A percentile compares a stretch with the other conserved stretches of the same genome.
Evolutionary conservation across 2,797 vertebrate genomes (phyloP).

Genomic region (Anas bernieri): DNA sequence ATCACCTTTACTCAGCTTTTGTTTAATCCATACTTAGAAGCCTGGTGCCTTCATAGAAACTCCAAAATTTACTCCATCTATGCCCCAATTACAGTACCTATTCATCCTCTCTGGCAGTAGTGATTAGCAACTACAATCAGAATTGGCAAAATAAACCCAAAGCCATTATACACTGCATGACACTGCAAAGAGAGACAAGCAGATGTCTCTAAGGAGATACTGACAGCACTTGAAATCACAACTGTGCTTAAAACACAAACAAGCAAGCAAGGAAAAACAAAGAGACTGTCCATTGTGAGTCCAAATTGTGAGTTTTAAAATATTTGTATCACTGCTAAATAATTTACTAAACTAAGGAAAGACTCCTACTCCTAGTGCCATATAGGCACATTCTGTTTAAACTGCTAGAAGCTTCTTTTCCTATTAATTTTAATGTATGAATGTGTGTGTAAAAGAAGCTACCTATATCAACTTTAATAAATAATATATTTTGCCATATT

Average conservation of each 20-base stretch:
- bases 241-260: slow-evolving; percentile 22
- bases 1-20: background rate
- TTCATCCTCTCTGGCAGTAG: background rate
- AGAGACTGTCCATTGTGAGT: background rate
- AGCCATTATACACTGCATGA: background rate
- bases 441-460: slow-evolving; percentile 19
- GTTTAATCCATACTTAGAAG: background rate
- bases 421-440: slow-evolving; percentile 72
- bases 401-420: slow-evolving; percentile 52
- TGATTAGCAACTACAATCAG: background rate
- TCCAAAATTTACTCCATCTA: background rate
- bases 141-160: slow-evolving; percentile 10
- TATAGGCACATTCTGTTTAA: slow-evolving; percentile 53
- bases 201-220: background rate
- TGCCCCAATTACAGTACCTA: background rate
- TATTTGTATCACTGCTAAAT: slow-evolving; percentile 56
- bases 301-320: slow-evolving; percentile 25
- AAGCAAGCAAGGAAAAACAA: background rate
- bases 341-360: slow-evolving; percentile 52
- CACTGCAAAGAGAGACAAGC: background rate
- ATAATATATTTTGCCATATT: slow-evolving; percentile 71
- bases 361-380: background rate
- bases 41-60: background rate
- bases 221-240: slow-evolving; percentile 16
- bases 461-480: slow-evolving; percentile 67